Base-by-base conservation (phyloP, 1,140 invertebrate species). In the Drosophila persimilis region DNA sequence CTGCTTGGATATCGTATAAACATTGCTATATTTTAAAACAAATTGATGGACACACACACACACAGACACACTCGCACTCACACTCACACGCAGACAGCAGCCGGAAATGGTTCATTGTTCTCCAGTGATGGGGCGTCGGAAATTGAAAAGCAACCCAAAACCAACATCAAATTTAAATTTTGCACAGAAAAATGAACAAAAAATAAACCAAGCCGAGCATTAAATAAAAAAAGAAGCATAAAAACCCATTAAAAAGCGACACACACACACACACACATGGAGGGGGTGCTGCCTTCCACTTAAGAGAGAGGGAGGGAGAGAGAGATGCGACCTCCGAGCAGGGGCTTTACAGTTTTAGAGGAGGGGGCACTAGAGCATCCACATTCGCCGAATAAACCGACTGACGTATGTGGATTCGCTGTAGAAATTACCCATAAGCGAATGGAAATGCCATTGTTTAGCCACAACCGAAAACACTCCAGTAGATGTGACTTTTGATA, bases 131-230 rank as follows among this genome's bases (percentile, higher is more conserved):
- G 83, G 72, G 62, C 81, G 71, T 78, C 81, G 81, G 83, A 86
- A 86, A 86, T 86, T 86, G 81, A 86, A 86, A 86, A 86, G 83
- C 83, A 88, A 86, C 83, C 83, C 70, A 72, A 85, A 84, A 76
- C 80, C 83, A 75, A 75, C 77, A 77, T 74, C 61, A 63, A 81
- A 86, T 85, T 80, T 80, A 80, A 77, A 61, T 60, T 66, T 66
- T 69, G 73, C 80, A 76, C 75, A 83, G 71, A 80, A 75, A 72
- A 56, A 39, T 31, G 22, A 35, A 17, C 15, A 55, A 50, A 46
- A 35, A 43, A 9, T 22, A 48, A 48, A 51, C 41, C 7, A 58
- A 39, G 11, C 35, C 11, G 11, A 13, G 35, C 35, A 39, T 39
- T 39, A 39, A 70, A 47, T 29, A 26, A 5, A 26, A 26, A 26